Conservation (phyloP, 2,113 vertebrate genomes). For the Bungarus multicinctus region DNA sequence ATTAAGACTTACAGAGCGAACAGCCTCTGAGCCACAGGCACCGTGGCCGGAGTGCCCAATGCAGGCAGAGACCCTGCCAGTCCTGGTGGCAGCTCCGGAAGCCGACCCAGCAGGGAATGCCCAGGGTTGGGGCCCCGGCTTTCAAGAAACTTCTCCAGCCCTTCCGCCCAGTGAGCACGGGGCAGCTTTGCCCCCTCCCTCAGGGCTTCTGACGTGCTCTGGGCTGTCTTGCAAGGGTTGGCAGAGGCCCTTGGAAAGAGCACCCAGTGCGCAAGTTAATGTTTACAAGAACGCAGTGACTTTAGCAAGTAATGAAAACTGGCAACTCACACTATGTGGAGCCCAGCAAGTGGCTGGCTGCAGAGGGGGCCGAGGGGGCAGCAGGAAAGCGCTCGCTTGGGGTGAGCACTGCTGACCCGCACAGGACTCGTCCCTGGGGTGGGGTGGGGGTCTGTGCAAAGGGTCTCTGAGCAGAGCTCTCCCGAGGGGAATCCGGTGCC, state of each 20-base stretch:
- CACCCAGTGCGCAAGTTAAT: neutral
- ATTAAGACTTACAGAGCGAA: neutral
- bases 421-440: neutral
- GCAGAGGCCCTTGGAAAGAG: neutral
- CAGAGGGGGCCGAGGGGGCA: neutral
- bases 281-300: neutral
- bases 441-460: neutral
- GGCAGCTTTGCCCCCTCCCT: neutral
- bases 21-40: neutral
- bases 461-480: neutral
- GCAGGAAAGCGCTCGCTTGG: fast-evolving
- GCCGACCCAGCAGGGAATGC: neutral
- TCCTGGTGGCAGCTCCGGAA: neutral
- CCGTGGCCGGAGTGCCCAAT: no score
- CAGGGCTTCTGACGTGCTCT: neutral
- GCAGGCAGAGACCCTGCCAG: neutral
- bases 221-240: neutral
- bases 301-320: neutral
- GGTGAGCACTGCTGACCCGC: neutral
- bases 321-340: fast-evolving
- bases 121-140: neutral
- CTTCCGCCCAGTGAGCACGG: neutral
- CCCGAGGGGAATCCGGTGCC: neutral
- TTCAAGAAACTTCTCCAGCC: neutral
- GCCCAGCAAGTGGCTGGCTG: neutral